A percentile compares a stretch with the other conserved stretches of the same genome.
These are phyloP conservation scores for Andrena haemorrhoa DNA, from an alignment of 2,888 invertebrate species.

Conservation along the genomic window DNA sequence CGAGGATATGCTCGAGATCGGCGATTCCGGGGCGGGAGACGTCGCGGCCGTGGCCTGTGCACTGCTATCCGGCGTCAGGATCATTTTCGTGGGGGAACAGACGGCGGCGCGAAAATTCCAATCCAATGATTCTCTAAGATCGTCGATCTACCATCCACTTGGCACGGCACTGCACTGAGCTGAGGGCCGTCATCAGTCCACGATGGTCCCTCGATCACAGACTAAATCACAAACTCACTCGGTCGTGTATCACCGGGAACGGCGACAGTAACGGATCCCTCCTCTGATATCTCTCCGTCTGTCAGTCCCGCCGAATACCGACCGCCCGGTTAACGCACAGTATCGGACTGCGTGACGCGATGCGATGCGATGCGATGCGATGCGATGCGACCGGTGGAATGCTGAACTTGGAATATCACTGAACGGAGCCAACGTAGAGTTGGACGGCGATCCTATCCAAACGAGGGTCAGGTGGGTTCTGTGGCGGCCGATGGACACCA, in stretches of 20 bases:
- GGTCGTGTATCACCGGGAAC: neutral
- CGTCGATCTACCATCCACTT: slow-evolving; percentile 55
- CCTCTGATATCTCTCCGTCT: neutral
- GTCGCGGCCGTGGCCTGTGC: slow-evolving; percentile 85
- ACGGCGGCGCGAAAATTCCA: neutral
- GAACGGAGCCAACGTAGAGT: neutral
- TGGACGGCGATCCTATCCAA: slow-evolving; percentile 59
- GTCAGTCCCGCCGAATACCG: neutral
- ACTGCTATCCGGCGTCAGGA: slow-evolving; percentile 89
- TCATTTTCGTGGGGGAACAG: slow-evolving; percentile 84
- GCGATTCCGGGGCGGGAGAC: slow-evolving; percentile 86
- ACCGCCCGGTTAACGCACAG: slow-evolving; percentile 5
- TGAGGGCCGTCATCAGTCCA: slow-evolving; percentile 60
- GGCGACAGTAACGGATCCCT: too few species aligned
- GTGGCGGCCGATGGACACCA: slow-evolving; percentile 53
- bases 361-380: neutral
- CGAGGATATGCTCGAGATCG: slow-evolving; percentile 84
- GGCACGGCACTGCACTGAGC: slow-evolving; percentile 73
- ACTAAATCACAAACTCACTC: slow-evolving; percentile 42
- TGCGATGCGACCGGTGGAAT: slow-evolving; percentile 11
- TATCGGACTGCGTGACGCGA: neutral
- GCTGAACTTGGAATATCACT: neutral
- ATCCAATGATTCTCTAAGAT: slow-evolving; percentile 15
- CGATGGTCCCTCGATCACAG: slow-evolving; percentile 48
- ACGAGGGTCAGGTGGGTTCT: slow-evolving; percentile 74